Conservation (phyloP, 2,888 invertebrate genomes). For the Abrostola tripartita region DNA sequence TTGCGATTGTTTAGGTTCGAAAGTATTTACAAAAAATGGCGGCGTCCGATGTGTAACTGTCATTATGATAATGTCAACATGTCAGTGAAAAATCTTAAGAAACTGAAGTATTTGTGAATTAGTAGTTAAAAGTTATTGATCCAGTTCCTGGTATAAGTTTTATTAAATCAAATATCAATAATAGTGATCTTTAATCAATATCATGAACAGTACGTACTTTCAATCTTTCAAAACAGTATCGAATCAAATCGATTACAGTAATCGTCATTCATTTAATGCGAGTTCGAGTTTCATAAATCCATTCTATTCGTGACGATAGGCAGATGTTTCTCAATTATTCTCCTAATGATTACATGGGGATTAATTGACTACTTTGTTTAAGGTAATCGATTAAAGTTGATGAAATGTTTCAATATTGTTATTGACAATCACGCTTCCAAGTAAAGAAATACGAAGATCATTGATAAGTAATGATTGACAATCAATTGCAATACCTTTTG, state of each 20-base stretch:
- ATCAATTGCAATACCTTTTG: too few species aligned
- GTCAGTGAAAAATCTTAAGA: too few species aligned
- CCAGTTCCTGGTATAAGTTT: too few species aligned
- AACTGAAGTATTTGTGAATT: too few species aligned
- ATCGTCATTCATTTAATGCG: slow-evolving; percentile 9
- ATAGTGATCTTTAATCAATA: background rate
- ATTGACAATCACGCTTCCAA: slow-evolving; percentile 7
- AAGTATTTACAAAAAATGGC: too few species aligned
- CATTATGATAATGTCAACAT: too few species aligned
- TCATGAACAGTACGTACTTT: background rate
- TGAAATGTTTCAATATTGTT: slow-evolving; percentile 18
- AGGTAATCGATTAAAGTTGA: slow-evolving; percentile 26
- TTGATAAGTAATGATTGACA: too few species aligned
- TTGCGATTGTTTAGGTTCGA: too few species aligned
- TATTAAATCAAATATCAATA: background rate
- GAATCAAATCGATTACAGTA: slow-evolving; percentile 23
- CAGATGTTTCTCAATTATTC: slow-evolving; percentile 26
- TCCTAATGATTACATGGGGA: slow-evolving; percentile 8
- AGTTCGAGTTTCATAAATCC: slow-evolving; percentile 33
- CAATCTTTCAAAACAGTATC: slow-evolving; percentile 14
- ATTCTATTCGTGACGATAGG: slow-evolving; percentile 22
- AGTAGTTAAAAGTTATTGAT: too few species aligned
- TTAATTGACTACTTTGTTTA: slow-evolving; percentile 24
- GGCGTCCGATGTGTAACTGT: too few species aligned
- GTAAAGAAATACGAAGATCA: too few species aligned